Evolutionary conservation across 2,797 vertebrate genomes (phyloP).

Genomic region (Xenopus petersii): DNA sequence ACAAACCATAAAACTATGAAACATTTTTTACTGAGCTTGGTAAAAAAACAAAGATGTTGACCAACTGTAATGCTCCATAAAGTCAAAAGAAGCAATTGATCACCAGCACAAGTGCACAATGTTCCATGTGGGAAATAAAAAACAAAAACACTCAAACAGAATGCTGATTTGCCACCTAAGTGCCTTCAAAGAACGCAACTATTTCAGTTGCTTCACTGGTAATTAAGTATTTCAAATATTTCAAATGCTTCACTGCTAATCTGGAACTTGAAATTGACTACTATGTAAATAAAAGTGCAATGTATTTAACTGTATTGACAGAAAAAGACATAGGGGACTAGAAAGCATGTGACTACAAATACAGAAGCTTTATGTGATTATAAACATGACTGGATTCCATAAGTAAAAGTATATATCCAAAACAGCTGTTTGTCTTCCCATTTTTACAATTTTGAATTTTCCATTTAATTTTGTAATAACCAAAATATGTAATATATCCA

Average conservation of each 20-base stretch:
- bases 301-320: background rate
- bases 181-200: conserved; percentile 26
- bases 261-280: no score
- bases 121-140: conserved; percentile 37
- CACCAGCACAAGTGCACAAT: conserved; percentile 32
- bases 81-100: conserved; percentile 38
- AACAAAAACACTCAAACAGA: conserved; percentile 29
- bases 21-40: conserved; percentile 28
- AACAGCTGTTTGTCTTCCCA: no score
- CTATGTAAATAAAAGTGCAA: background rate
- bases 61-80: conserved; percentile 35
- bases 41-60: conserved; percentile 38
- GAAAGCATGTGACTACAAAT: no score
- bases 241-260: no score
- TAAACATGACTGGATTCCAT: no score
- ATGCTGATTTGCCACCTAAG: conserved; percentile 28
- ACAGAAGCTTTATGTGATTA: no score
- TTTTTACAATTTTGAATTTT: no score
- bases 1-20: conserved; percentile 29
- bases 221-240: background rate
- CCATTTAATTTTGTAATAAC: no score
- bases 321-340: no score
- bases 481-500: background rate
- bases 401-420: no score
- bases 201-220: conserved; percentile 14